phyloP scores from a whole-genome alignment of 2,113 vertebrate genomes.

The Scomber scombrus region DNA sequence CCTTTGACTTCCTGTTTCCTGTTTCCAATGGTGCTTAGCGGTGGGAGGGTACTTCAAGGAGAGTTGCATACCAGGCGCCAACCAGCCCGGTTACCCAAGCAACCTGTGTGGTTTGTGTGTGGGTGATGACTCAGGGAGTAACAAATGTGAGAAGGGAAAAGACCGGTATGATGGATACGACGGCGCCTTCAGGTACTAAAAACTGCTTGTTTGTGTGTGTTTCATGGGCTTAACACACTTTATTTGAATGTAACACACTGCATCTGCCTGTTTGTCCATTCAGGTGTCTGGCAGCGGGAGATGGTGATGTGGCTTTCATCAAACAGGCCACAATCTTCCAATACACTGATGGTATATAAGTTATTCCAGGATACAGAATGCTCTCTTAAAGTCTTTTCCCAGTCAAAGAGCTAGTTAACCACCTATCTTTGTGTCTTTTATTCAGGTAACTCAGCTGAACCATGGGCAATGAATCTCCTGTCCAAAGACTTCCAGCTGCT shows the following conservation, averaged over 20 bases:
- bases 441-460: conserved; percentile 86
- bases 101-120: conserved; percentile 89
- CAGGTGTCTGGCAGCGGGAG: conserved; percentile 89
- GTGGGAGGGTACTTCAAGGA: conserved; percentile 90
- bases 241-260: neutral
- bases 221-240: neutral
- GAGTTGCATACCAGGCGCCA: conserved; percentile 92
- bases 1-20: conserved; percentile 7
- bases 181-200: conserved; percentile 90
- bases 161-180: conserved; percentile 90
- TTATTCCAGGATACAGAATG: neutral
- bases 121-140: conserved; percentile 85
- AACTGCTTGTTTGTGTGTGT: no score
- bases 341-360: conserved; percentile 90
- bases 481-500: conserved; percentile 91
- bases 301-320: conserved; percentile 94
- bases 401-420: no score
- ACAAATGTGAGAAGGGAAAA: conserved; percentile 89
- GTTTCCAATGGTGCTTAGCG: conserved; percentile 78
- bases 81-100: conserved; percentile 83
- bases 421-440: neutral
- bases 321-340: conserved; percentile 93
- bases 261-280: neutral
- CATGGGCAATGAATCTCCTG: conserved; percentile 85
- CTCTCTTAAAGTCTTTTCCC: neutral